Percentiles rank a stretch among this genome's conserved stretches.
These are phyloP conservation scores for Sorex maritimensis DNA, from an alignment of 2,797 vertebrate species.

Conservation along the genomic window DNA sequence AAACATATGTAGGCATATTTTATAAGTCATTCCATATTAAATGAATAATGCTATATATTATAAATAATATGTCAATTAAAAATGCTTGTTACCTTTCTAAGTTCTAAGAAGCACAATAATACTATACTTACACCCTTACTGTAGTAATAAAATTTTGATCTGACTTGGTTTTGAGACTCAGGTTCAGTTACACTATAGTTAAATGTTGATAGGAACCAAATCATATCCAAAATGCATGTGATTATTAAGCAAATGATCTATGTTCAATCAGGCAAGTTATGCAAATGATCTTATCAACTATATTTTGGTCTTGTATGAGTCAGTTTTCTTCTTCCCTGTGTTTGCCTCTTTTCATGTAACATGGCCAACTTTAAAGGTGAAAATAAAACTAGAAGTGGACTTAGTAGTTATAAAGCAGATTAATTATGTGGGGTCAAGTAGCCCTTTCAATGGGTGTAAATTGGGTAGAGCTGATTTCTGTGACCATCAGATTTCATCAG, in stretches of 20 bases:
- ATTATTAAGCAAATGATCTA: slow-evolving; percentile 37
- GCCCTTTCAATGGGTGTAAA: not conserved
- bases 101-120: slow-evolving; percentile 10
- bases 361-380: not conserved
- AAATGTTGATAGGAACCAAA: slow-evolving; percentile 45
- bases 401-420: not conserved
- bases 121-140: not conserved
- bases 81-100: not conserved
- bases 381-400: slow-evolving; percentile 1
- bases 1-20: no score
- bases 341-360: slow-evolving; percentile 9
- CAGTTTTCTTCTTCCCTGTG: not conserved
- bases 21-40: not conserved
- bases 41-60: not conserved
- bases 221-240: slow-evolving; percentile 13
- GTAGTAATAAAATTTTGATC: slow-evolving; percentile 26
- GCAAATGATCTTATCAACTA: not conserved
- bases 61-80: not conserved
- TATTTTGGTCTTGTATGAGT: slow-evolving; percentile 39
- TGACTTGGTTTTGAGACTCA: slow-evolving; percentile 47
- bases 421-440: not conserved
- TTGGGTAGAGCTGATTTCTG: not conserved
- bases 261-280: not conserved
- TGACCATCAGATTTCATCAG: not conserved
- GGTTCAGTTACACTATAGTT: slow-evolving; percentile 31